Evolutionary conservation across 2,113 vertebrate genomes (phyloP), one percentile per base, ranked within the genome.

Genomic region (Toxotes chatareus): DNA sequence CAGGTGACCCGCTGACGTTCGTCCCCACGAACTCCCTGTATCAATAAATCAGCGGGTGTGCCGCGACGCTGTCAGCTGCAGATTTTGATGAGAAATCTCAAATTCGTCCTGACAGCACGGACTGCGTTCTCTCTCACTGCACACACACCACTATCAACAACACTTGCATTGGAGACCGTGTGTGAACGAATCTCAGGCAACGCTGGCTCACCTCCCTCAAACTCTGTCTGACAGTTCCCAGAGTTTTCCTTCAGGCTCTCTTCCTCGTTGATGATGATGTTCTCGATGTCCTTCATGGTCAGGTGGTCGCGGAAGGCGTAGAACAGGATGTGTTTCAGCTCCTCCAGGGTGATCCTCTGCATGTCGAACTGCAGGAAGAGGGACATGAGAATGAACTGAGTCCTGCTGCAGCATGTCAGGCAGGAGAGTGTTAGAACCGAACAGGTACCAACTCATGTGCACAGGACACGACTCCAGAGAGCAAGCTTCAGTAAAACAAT

Each of bases 251-350:
- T 99, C 81, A 99, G 93, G 86, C 98, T 99, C 93, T 99, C 98
- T 81, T 99, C 98, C 90, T 99, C 98, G 0, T 96, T 99, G 94
- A 97, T 97, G 92, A 99, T 99, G 93, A 99, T 99, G 95, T 98
- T 99, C 93, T 99, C 98, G 0, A 99, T 99, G 95, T 99, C 98
- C 94, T 99, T 99, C 98, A 99, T 99, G 0, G 98, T 99, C 69
- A 99, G 90, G 89, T 99, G 98, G 92, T 99, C 98, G 5, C 96
- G 97, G 94, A 99, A 99, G 87, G 98, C 98, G 0, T 98, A 98
- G 92, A 99, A 99, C 63, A 99, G 96, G 90, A 99, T 97, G 93
- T 99, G 97, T 92, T 99, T 99, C 87, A 99, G 93, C 92, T 99
- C 98, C 70, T 99, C 98, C 94, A 99, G 92, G 0, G 97, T 99